Percentiles rank a stretch among this genome's conserved stretches.
Evolutionary conservation across 2,113 vertebrate genomes (phyloP).

Genomic region (Tyrannus savana): DNA sequence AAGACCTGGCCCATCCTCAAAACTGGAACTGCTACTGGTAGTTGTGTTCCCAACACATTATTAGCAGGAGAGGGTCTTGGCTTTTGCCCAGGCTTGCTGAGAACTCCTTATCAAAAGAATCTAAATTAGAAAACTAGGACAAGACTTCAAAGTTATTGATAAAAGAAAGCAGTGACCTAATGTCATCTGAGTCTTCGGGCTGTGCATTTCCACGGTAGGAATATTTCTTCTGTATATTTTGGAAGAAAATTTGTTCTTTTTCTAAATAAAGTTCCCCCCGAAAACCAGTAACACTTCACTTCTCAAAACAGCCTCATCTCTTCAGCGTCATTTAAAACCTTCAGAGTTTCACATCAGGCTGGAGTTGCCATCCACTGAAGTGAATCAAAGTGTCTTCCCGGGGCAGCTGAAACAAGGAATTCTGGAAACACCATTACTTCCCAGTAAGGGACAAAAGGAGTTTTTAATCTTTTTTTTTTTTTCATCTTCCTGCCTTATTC

Average conservation of each 20-base stretch:
- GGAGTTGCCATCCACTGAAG: neutral
- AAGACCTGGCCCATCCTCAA: neutral
- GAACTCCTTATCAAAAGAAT: constrained; percentile 31
- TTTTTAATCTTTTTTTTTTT: neutral
- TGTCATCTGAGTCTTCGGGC: constrained; percentile 8
- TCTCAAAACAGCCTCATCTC: neutral
- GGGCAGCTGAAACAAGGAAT: neutral
- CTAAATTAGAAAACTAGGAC: constrained; percentile 52
- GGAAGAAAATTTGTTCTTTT: neutral
- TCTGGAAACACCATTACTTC: neutral
- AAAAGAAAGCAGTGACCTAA: constrained; percentile 51
- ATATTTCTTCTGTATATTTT: neutral
- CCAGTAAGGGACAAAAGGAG: neutral
- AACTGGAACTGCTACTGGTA: neutral
- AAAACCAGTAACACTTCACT: neutral
- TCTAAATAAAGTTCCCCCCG: neutral
- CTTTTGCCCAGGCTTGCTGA: neutral
- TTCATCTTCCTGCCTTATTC: neutral
- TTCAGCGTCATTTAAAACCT: neutral
- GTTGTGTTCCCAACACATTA: neutral
- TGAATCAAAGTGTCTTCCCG: neutral
- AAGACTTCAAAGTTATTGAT: constrained; percentile 55
- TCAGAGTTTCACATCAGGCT: neutral
- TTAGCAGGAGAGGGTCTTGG: neutral
- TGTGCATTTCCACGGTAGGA: neutral